Evolutionary conservation across 2,888 invertebrate genomes (phyloP).

Genomic region (Brenthis hecate): DNA sequence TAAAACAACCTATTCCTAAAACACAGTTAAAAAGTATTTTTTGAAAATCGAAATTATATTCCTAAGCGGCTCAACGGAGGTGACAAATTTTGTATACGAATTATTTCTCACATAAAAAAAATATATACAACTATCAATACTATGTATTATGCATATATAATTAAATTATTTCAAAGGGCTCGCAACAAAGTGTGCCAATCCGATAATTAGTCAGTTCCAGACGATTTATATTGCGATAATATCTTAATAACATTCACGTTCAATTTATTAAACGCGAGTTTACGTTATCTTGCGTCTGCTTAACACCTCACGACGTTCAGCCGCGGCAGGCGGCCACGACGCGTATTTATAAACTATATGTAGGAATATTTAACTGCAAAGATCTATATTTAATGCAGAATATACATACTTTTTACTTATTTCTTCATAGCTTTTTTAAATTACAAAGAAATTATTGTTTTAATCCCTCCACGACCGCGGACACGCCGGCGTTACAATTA

Average conservation of each 20-base stretch:
- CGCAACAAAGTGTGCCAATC: conserved; percentile 25
- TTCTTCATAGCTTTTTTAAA: too few relatives aligned
- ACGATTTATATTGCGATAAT: conserved; percentile 43
- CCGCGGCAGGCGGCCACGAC: conserved; percentile 30
- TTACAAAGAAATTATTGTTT: too few relatives aligned
- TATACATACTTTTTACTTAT: neutral
- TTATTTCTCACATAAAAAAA: neutral
- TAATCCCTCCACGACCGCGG: too few relatives aligned
- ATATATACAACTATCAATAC: neutral
- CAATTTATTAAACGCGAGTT: conserved; percentile 67
- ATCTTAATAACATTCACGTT: conserved; percentile 67
- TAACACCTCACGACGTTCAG: conserved; percentile 59
- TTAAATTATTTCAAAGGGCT: conserved; percentile 16
- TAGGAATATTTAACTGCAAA: neutral
- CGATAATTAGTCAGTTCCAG: conserved; percentile 22
- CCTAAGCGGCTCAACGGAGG: too few relatives aligned
- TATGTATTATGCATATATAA: neutral
- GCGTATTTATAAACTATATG: conserved; percentile 27
- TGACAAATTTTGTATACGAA: neutral
- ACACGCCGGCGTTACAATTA: too few relatives aligned
- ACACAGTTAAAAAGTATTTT: too few relatives aligned
- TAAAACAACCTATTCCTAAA: too few relatives aligned
- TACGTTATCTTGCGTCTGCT: conserved; percentile 57
- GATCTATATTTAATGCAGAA: neutral
- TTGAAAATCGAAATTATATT: too few relatives aligned